A percentile compares a stretch with the other conserved stretches of the same genome.
These are phyloP conservation scores for Paradisaea rubra DNA, from an alignment of 2,113 vertebrate genomes.

Conservation along the genomic window DNA sequence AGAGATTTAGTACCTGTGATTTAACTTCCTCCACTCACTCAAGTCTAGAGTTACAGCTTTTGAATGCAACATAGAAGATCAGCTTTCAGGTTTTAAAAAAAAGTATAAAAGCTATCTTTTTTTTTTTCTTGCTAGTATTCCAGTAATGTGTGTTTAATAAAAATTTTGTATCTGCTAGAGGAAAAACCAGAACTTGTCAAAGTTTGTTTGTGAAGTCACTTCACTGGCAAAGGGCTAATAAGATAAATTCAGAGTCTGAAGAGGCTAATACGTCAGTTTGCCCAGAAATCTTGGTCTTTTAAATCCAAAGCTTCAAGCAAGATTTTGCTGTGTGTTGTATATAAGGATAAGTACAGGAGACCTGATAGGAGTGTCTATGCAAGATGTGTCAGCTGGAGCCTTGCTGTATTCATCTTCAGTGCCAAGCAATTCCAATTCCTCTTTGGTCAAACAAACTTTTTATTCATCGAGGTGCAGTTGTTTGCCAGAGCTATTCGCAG, in stretches of 20 bases:
- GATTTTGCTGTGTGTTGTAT: background rate
- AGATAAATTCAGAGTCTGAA: background rate
- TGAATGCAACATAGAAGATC: background rate
- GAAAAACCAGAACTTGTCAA: background rate
- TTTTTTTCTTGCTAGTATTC: background rate
- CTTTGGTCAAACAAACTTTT: slow-evolving; percentile 57
- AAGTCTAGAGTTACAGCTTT: background rate
- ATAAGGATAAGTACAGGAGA: background rate
- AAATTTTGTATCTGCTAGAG: background rate
- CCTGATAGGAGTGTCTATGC: background rate
- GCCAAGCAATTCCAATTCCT: slow-evolving; percentile 47
- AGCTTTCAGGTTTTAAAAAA: background rate
- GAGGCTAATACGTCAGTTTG: background rate
- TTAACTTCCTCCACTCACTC: background rate
- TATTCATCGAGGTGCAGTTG: slow-evolving; percentile 58
- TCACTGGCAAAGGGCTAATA: background rate
- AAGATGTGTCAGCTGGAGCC: slow-evolving; percentile 30
- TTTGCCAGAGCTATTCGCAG: slow-evolving; percentile 48
- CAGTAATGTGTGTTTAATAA: background rate
- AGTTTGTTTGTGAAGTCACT: background rate
- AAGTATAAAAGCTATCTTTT: background rate
- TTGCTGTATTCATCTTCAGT: slow-evolving; percentile 1
- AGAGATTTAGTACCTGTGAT: background rate
- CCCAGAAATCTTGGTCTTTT: background rate
- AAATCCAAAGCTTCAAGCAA: background rate